Base-by-base conservation (phyloP, 2,797 vertebrate genomes). In the Lepilemur septentrionalis region DNA sequence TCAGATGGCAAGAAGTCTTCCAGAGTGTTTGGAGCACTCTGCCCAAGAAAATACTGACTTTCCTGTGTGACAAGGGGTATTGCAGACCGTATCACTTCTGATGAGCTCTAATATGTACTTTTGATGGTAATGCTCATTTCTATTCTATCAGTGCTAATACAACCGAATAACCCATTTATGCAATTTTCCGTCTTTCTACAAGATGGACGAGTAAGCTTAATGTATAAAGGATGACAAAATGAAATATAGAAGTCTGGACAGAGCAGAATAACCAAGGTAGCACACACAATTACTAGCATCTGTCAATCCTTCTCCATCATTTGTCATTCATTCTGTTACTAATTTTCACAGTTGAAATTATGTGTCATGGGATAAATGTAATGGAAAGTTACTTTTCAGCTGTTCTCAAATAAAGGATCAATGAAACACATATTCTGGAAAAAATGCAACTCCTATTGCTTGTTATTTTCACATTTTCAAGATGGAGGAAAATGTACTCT, bases 151-250 rank as follows among this genome's bases (percentile, higher is more conserved):
- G 76, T 25, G 15, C 67, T 96, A 97, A 97, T 93, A 97, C 38
- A 92, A 76, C 65, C 0, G 28, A 97, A 97, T 96, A 96, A 69
- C 67, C 89, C 91, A 96, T 94, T 97, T 97, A 89, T 72, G 89
- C 76, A 97, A 97, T 98, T 97, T 98, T 92, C 89, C 79, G 79
- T 94, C 86, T 91, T 97, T 94, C 94, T 61, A 61, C 59, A 93
- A 96, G 93, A 96, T 88, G 76, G 79, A 61, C 97, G 83, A 93
- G n/a, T 94, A 80, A 75, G 93, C 35, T 84, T 92, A 94, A 97
- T 93, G 80, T 82, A 86, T 82, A 92, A 84, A 94, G 59, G 65
- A 95, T 90, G 67, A 87, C 86, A 89, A 93, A 97, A 92, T 93
- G 91, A 95, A 97, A 93, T 83, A 67, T 2, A 83, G 78, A 85